Base-by-base conservation (phyloP, 2,888 invertebrate species). In the Platynereis dumerilii region DNA sequence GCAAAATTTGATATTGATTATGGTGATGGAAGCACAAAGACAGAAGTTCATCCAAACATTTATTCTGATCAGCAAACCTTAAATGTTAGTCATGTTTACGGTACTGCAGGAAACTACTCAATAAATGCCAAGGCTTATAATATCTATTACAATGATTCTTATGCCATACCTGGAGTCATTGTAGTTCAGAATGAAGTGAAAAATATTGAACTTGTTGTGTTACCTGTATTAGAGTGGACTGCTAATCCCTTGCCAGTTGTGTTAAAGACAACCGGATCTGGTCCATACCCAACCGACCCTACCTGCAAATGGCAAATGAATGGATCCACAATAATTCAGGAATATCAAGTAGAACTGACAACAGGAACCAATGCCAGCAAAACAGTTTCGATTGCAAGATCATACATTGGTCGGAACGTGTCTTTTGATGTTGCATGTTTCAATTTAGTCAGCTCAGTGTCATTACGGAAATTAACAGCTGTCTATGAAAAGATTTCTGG, bases 1-100 rank as follows among this genome's bases (percentile, higher is more conserved):
- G 48, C 22, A 10, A n/a, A 12, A 7, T 48, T 20, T 48, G 48
- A 48, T n/a, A 48, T 48, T 48, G 48, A 48, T 48, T 48, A 20
- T 22, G 48, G 48, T n/a, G n/a, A n/a, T 48, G 48, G 48, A 5
- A n/a, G 7, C 3, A 22, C 22, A 3, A 3, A 48, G n/a, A 22
- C 22, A 3, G 7, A 12, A 5, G 22, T n/a, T 48, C 22, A 48
- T 48, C 5, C 48, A n/a, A 48, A 48, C 17, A n/a, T n/a, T n/a
- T 48, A 20, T 20, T 48, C 48, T 20, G n/a, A 48, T 22, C 48
- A 20, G 7, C 48, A 48, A 7, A 7, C n/a, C 7, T 10, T 48
- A 7, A n/a, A 20, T 20, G 22, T 48, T 20, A 48, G 5, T 22
- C 48, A 48, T 48, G 22, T 22, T 3, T 48, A 48, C n/a, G 17